Percentiles rank a stretch among this genome's conserved stretches.
Conservation (phyloP, 2,113 vertebrate species). For the Oncorhynchus keta region DNA sequence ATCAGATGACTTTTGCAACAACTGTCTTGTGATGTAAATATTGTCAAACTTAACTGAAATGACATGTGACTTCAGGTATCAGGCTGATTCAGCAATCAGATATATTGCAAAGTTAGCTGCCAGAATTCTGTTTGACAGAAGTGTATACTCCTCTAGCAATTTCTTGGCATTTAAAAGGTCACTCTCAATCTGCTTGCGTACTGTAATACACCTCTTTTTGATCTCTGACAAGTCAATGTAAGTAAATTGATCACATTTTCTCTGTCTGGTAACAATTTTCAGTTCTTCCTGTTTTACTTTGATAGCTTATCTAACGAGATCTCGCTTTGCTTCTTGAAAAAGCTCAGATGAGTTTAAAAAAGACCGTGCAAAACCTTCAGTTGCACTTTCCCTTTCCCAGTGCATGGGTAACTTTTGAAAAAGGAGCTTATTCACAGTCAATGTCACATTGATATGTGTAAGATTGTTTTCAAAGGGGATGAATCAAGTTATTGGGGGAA, state of each 20-base stretch:
- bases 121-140: slow-evolving; percentile 71
- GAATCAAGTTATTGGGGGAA: too few relatives aligned
- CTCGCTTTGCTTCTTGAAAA: slow-evolving; percentile 65
- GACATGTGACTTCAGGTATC: slow-evolving; percentile 85
- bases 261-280: slow-evolving; percentile 50
- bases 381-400: slow-evolving; percentile 58
- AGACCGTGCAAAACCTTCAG: slow-evolving; percentile 79
- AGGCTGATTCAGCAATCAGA: slow-evolving; percentile 74
- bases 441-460: slow-evolving; percentile 47
- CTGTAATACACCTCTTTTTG: slow-evolving; percentile 57
- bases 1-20: slow-evolving; percentile 48
- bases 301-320: slow-evolving; percentile 64
- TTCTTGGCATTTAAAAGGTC: slow-evolving; percentile 72
- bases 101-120: slow-evolving; percentile 74
- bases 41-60: slow-evolving; percentile 85
- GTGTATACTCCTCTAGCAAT: slow-evolving; percentile 55
- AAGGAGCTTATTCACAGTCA: slow-evolving; percentile 29
- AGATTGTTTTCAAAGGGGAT: background rate
- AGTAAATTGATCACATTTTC: slow-evolving; percentile 64
- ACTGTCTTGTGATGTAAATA: slow-evolving; percentile 65
- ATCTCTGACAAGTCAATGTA: slow-evolving; percentile 72
- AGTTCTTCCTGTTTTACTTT: background rate
- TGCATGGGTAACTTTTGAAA: background rate
- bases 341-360: slow-evolving; percentile 81
- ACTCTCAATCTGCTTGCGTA: slow-evolving; percentile 72